Percentiles rank a stretch among this genome's conserved stretches.
phyloP scores from a whole-genome alignment of 2,797 vertebrate species.

The Leptatherina wallacei region DNA sequence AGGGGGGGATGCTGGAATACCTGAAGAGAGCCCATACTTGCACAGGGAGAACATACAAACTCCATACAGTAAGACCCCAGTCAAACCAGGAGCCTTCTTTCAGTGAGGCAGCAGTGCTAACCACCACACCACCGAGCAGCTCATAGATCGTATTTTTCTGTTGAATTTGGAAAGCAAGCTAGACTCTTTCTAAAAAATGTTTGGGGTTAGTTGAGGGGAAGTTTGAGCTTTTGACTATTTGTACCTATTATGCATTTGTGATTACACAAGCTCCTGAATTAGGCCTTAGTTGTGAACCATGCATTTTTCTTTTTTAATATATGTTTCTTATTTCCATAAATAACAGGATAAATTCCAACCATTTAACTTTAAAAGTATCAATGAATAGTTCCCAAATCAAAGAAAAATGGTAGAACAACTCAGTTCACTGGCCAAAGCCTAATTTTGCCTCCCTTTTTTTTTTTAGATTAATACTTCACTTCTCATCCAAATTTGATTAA shows the following conservation, averaged over 20 bases:
- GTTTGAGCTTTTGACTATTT: background rate
- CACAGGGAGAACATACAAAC: too few relatives aligned
- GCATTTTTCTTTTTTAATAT: background rate
- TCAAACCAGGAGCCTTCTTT: too few relatives aligned
- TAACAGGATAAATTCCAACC: background rate
- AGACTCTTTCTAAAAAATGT: background rate
- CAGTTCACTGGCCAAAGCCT: background rate
- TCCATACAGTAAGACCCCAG: too few relatives aligned
- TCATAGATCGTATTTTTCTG: background rate
- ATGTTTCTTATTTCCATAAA: background rate
- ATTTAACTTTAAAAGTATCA: background rate
- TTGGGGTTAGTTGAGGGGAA: background rate
- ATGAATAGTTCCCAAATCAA: background rate
- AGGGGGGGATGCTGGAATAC: too few relatives aligned
- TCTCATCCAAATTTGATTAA: background rate
- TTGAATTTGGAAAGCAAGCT: background rate
- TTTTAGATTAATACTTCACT: background rate
- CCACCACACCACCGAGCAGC: too few relatives aligned
- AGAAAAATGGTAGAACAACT: background rate
- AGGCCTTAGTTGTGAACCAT: too few relatives aligned
- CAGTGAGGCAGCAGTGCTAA: too few relatives aligned
- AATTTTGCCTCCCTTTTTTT: background rate
- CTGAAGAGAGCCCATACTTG: too few relatives aligned
- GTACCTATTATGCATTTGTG: background rate
- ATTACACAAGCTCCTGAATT: background rate